Conservation (phyloP, 2,113 vertebrate genomes). For the Numenius arquata region DNA sequence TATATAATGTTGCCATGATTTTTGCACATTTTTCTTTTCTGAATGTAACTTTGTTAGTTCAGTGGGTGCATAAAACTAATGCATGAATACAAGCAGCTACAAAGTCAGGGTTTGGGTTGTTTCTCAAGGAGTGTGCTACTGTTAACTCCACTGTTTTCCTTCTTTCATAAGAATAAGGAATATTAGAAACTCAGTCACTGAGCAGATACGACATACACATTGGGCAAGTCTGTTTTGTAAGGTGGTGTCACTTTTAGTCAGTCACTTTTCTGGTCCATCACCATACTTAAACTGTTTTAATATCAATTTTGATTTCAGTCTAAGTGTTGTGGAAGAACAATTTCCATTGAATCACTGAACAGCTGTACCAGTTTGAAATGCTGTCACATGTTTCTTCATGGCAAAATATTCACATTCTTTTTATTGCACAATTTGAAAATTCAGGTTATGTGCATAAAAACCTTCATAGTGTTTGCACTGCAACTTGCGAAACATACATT, state of each 20-base stretch:
- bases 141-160: background rate
- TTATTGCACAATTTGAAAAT: constrained; percentile 74
- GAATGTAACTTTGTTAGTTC: background rate
- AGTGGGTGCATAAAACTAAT: background rate
- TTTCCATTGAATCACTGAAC: constrained; percentile 41
- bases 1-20: background rate
- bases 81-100: background rate
- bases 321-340: constrained; percentile 53
- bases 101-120: background rate
- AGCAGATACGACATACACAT: background rate
- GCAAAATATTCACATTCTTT: constrained; percentile 55
- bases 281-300: constrained; percentile 58
- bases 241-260: background rate
- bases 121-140: background rate
- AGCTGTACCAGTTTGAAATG: constrained; percentile 53
- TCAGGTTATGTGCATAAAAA: constrained; percentile 67
- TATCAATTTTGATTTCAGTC: constrained; percentile 15
- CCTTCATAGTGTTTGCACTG: constrained; percentile 66
- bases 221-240: background rate
- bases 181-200: background rate
- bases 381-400: constrained; percentile 53
- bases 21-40: background rate
- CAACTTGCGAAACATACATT: constrained; percentile 68
- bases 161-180: background rate
- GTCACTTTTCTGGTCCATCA: constrained; percentile 33